Conservation (phyloP, 1,140 invertebrate genomes). For the Pseudobourletiella spinata region DNA sequence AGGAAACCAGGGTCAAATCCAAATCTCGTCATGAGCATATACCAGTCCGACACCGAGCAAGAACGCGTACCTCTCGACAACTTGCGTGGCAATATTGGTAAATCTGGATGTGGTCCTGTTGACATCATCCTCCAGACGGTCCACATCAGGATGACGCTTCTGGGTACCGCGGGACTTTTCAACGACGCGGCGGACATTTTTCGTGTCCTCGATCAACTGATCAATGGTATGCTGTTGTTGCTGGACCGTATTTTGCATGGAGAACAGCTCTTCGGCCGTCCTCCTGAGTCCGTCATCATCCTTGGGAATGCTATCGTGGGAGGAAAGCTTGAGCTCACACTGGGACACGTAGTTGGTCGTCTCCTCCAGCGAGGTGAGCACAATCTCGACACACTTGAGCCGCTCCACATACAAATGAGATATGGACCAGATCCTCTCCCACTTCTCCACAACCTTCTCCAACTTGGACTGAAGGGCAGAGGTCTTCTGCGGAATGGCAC, state of each 20-base stretch:
- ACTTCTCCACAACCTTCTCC: slow-evolving; percentile 77
- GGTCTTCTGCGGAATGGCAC: slow-evolving; percentile 71
- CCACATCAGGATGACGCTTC: slow-evolving; percentile 70
- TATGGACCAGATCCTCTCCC: slow-evolving; percentile 79
- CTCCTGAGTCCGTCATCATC: slow-evolving; percentile 64
- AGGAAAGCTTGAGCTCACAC: slow-evolving; percentile 79
- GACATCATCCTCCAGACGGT: slow-evolving; percentile 86
- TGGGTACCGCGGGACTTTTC: slow-evolving; percentile 66
- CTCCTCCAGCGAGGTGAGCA: slow-evolving; percentile 80
- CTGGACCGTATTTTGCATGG: slow-evolving; percentile 68
- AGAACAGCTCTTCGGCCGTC: slow-evolving; percentile 63
- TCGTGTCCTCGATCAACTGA: slow-evolving; percentile 69
- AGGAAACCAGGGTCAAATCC: too few relatives aligned
- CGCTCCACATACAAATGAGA: slow-evolving; percentile 79
- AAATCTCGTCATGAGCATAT: too few relatives aligned
- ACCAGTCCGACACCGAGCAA: not conserved
- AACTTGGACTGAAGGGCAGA: slow-evolving; percentile 80
- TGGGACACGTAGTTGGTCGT: slow-evolving; percentile 78
- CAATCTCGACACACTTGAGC: slow-evolving; percentile 82
- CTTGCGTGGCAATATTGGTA: slow-evolving; percentile 80
- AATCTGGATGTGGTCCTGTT: slow-evolving; percentile 76
- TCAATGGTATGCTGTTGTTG: slow-evolving; percentile 80
- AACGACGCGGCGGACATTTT: slow-evolving; percentile 72
- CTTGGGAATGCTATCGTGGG: slow-evolving; percentile 70
- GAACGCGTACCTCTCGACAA: slow-evolving; percentile 68